Evolutionary conservation across 1,140 invertebrate genomes (phyloP).

Genomic region (Trichoplusia ni): DNA sequence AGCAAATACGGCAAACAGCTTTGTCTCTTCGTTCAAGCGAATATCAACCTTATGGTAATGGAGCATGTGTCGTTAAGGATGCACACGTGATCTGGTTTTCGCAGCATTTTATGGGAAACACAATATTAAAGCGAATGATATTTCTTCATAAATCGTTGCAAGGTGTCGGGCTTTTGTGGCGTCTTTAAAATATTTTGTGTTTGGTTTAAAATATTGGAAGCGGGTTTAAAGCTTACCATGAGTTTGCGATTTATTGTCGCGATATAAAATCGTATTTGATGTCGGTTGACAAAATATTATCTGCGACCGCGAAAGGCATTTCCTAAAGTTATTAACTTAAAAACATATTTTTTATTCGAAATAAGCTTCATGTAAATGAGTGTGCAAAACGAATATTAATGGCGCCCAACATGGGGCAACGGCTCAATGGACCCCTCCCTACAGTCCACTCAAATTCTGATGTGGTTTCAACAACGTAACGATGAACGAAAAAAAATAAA

Average conservation of each 20-base stretch:
- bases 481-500: no score
- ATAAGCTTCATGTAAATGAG: no score
- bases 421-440: no score
- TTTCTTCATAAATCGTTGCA: slow-evolving; percentile 50
- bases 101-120: slow-evolving; percentile 37
- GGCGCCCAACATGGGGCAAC: no score
- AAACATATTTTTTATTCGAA: no score
- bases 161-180: slow-evolving; percentile 22
- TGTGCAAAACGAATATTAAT: no score
- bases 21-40: not conserved
- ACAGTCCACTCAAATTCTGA: no score
- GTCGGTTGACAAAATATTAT: not conserved
- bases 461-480: no score
- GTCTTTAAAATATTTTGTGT: slow-evolving; percentile 29
- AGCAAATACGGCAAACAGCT: slow-evolving; percentile 6
- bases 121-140: slow-evolving; percentile 49
- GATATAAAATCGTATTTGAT: slow-evolving; percentile 6
- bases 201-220: slow-evolving; percentile 24
- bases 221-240: not conserved
- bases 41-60: not conserved
- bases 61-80: not conserved
- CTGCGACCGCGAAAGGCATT: not conserved
- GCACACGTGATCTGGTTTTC: not conserved
- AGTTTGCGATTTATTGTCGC: slow-evolving; percentile 2
- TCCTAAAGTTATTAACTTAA: no score